phyloP scores from a whole-genome alignment of 2,888 invertebrate species.

The Mylabris sibirica region DNA sequence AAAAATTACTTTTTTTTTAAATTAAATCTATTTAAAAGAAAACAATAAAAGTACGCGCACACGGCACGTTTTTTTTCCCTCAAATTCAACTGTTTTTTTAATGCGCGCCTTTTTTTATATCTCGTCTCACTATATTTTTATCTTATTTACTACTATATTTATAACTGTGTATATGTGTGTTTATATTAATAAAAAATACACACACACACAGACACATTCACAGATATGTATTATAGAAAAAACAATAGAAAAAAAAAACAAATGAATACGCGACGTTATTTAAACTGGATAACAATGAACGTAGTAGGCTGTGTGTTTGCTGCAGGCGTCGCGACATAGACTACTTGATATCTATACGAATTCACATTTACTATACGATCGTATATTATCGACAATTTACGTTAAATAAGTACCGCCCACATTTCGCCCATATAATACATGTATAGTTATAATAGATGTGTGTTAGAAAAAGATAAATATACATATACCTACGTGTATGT shows the following conservation, averaged over 20 bases:
- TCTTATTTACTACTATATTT: too few species aligned
- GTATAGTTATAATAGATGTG: not conserved
- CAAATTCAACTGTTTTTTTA: not conserved
- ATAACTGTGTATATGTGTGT: too few species aligned
- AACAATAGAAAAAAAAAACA: not conserved
- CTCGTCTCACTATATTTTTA: not conserved
- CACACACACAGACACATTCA: too few species aligned
- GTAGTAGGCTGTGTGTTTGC: conserved; percentile 24
- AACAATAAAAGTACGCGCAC: not conserved
- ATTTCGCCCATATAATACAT: conserved; percentile 20
- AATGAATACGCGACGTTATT: not conserved
- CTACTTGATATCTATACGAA: conserved; percentile 33
- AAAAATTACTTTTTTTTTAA: too few species aligned
- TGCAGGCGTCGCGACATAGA: conserved; percentile 31
- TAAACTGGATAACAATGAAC: not conserved
- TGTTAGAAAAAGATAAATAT: not conserved
- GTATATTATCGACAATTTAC: conserved; percentile 36
- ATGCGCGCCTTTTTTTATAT: not conserved
- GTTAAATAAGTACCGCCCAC: conserved; percentile 35
- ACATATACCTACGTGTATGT: not conserved
- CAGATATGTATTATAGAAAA: too few species aligned
- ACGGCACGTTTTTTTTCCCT: not conserved
- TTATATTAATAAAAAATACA: too few species aligned
- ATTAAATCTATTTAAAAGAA: too few species aligned
- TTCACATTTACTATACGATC: conserved; percentile 36